These are phyloP conservation scores for Tachysurus fulvidraco DNA, from an alignment of 2,113 vertebrate species.

Conservation along the genomic window DNA sequence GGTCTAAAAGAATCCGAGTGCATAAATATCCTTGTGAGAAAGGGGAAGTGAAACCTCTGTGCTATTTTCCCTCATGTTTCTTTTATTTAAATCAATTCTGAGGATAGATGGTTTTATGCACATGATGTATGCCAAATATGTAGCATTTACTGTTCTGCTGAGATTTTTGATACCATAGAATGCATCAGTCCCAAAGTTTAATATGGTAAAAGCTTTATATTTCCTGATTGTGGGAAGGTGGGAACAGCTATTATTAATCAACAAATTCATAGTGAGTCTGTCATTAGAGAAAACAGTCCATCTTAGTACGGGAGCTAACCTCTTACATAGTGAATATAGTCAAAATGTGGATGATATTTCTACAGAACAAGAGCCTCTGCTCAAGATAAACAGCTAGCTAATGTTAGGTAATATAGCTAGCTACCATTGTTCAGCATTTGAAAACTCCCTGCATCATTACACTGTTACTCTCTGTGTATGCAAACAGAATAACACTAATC, in stretches of 20 bases:
- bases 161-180: neutral
- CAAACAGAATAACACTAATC: neutral
- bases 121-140: neutral
- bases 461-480: neutral
- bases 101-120: neutral
- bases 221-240: neutral
- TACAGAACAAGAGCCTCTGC: neutral
- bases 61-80: neutral
- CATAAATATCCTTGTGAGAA: constrained; percentile 15
- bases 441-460: neutral
- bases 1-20: neutral
- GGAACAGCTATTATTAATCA: neutral
- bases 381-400: neutral
- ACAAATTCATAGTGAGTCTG: neutral
- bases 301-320: neutral
- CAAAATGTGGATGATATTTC: neutral
- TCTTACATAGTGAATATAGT: neutral
- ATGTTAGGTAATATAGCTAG: neutral
- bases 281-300: neutral
- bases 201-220: neutral
- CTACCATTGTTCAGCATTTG: neutral
- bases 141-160: neutral
- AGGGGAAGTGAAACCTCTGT: neutral
- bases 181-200: neutral
- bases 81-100: neutral